phyloP scores from a whole-genome alignment of 2,797 vertebrate species.

The Enteromius paludinosus region DNA sequence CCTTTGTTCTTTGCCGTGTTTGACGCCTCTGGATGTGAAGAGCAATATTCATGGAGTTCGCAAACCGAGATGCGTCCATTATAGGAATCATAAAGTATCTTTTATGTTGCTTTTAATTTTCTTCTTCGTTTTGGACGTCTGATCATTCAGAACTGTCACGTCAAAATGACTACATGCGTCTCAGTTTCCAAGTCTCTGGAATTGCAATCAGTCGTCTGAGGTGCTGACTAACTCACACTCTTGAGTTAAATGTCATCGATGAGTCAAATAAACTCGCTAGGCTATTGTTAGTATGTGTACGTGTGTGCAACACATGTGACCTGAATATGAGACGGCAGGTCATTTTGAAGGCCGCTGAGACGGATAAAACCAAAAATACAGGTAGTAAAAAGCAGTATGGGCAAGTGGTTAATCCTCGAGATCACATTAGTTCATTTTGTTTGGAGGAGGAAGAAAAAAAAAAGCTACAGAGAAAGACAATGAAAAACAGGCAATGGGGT shows the following conservation, averaged over 20 bases:
- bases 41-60: slow-evolving; percentile 46
- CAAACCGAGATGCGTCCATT: slow-evolving; percentile 35
- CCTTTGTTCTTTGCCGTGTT: slow-evolving; percentile 81
- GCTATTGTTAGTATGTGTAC: slow-evolving; percentile 30
- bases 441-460: too few relatives aligned
- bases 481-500: slow-evolving; percentile 5
- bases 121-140: slow-evolving; percentile 22
- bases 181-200: not conserved
- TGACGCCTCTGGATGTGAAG: slow-evolving; percentile 78
- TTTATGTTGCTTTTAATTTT: slow-evolving; percentile 21
- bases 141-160: slow-evolving; percentile 60
- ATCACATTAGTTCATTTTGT: not conserved
- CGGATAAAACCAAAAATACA: not conserved
- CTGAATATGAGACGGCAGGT: slow-evolving; percentile 8
- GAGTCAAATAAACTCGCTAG: slow-evolving; percentile 19
- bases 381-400: slow-evolving; percentile 16
- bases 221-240: slow-evolving; percentile 28
- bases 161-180: slow-evolving; percentile 25
- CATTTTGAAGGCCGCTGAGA: not conserved
- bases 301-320: not conserved
- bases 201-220: slow-evolving; percentile 6
- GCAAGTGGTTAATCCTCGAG: slow-evolving; percentile 3
- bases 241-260: slow-evolving; percentile 30
- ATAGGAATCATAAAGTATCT: slow-evolving; percentile 55
- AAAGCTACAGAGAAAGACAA: slow-evolving; percentile 9